A percentile compares a stretch with the other conserved stretches of the same genome.
phyloP scores from a whole-genome alignment of 2,113 vertebrate species.

The Lagopus muta region DNA sequence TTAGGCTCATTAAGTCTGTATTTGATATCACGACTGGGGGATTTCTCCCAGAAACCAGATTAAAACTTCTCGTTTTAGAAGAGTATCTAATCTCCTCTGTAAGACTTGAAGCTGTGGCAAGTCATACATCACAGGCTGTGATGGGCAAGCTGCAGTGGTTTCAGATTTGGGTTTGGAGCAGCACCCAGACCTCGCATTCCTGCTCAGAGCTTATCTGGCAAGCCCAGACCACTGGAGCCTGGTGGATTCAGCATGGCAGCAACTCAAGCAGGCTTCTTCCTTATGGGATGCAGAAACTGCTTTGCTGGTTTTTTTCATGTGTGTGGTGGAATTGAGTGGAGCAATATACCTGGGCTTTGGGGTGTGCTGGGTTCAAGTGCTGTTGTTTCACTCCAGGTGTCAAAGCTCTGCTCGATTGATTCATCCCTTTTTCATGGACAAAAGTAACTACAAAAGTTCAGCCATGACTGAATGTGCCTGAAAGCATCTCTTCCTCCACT shows the following conservation, averaged over 20 bases:
- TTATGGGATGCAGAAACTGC: not conserved
- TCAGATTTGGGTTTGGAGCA: conserved; percentile 11
- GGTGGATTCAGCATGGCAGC: not conserved
- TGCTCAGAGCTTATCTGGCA: conserved; percentile 54
- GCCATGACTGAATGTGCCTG: accelerated
- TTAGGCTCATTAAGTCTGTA: conserved; percentile 1
- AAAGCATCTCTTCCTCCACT: not conserved
- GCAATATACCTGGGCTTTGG: not conserved
- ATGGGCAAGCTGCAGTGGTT: not conserved
- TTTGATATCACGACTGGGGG: not conserved
- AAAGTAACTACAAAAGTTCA: not conserved
- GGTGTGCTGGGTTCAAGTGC: not conserved
- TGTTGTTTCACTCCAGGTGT: not conserved
- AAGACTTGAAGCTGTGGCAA: conserved; percentile 8
- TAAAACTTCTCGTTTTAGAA: conserved; percentile 7
- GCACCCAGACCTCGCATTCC: conserved; percentile 46
- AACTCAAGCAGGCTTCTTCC: not conserved
- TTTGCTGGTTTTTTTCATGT: not conserved
- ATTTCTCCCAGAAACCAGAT: conserved; percentile 44
- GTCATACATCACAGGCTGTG: not conserved
- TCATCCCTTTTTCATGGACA: not conserved
- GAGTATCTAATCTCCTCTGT: conserved; percentile 52
- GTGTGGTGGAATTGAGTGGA: not conserved
- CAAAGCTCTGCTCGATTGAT: not conserved
- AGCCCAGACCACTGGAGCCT: conserved; percentile 42